These are phyloP conservation scores for Phorcus lineatus DNA, from an alignment of 2,888 invertebrate genomes.

Conservation along the genomic window DNA sequence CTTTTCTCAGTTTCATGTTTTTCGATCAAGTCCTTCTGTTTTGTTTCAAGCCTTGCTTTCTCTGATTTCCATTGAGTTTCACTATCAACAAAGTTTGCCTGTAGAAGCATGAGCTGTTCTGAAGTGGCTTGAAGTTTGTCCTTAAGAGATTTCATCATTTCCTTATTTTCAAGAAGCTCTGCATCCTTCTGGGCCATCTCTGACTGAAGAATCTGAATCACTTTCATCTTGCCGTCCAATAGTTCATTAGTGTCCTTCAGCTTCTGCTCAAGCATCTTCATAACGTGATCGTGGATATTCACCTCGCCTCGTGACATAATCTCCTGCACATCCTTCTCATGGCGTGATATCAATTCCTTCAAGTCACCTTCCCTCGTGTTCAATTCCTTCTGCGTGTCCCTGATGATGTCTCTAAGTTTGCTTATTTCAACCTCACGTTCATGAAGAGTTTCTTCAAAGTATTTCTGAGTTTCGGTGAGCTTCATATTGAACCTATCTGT, in stretches of 20 bases:
- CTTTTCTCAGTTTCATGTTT: slow-evolving; percentile 64
- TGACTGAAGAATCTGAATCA: slow-evolving; percentile 67
- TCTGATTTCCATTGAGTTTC: slow-evolving; percentile 85
- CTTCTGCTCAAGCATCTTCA: slow-evolving; percentile 70
- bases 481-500: slow-evolving; percentile 62
- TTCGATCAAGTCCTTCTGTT: slow-evolving; percentile 76
- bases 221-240: slow-evolving; percentile 68
- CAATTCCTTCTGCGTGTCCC: slow-evolving; percentile 62
- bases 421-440: slow-evolving; percentile 62
- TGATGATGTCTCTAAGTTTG: slow-evolving; percentile 52
- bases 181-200: slow-evolving; percentile 65
- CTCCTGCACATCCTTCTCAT: slow-evolving; percentile 66
- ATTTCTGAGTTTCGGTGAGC: slow-evolving; percentile 66
- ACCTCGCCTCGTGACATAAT: slow-evolving; percentile 67
- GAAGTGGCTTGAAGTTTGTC: slow-evolving; percentile 86
- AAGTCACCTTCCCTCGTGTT: slow-evolving; percentile 63
- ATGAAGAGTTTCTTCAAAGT: slow-evolving; percentile 69
- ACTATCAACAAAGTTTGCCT: slow-evolving; percentile 84
- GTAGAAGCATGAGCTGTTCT: slow-evolving; percentile 88
- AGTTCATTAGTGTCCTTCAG: slow-evolving; percentile 69
- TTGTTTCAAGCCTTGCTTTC: slow-evolving; percentile 76
- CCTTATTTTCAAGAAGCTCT: slow-evolving; percentile 57
- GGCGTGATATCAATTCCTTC: slow-evolving; percentile 60
- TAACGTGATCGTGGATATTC: slow-evolving; percentile 65
- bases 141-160: slow-evolving; percentile 82